Conservation (phyloP, 2,888 invertebrate species). For the Priocnemis perturbator region DNA sequence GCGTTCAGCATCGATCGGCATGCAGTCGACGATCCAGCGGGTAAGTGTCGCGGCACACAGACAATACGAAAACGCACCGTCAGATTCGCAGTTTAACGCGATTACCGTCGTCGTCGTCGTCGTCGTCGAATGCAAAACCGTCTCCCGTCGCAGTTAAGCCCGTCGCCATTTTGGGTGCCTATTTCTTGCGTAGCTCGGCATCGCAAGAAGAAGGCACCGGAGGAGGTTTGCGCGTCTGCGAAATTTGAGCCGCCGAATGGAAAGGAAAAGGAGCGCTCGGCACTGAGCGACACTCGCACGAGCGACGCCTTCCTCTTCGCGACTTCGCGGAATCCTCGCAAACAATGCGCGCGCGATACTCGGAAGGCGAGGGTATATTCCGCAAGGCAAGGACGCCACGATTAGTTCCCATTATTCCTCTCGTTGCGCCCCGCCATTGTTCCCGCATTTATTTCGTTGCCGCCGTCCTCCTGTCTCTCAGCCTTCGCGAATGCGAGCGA, state of each 20-base stretch:
- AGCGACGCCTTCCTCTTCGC: slow-evolving; percentile 5
- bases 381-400: slow-evolving; percentile 19
- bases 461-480: slow-evolving; percentile 26
- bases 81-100: too few relatives aligned
- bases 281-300: slow-evolving; percentile 5
- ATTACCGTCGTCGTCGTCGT: too few relatives aligned
- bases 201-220: slow-evolving; percentile 30
- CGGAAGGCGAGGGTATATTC: too few relatives aligned
- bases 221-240: slow-evolving; percentile 49
- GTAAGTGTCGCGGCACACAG: too few relatives aligned
- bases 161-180: too few relatives aligned
- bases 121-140: too few relatives aligned
- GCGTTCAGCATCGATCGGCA: too few relatives aligned
- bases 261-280: background rate
- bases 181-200: slow-evolving; percentile 26
- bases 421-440: slow-evolving; percentile 41
- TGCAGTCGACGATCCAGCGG: too few relatives aligned
- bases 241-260: slow-evolving; percentile 56
- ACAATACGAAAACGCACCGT: too few relatives aligned
- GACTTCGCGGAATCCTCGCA: slow-evolving; percentile 49
- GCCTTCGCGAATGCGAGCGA: slow-evolving; percentile 23
- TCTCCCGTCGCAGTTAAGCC: too few relatives aligned
- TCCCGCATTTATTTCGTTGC: slow-evolving; percentile 24
- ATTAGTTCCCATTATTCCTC: slow-evolving; percentile 40
- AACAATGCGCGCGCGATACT: slow-evolving; percentile 33